These are phyloP conservation scores for Lates calcarifer DNA, from an alignment of 2,113 vertebrate genomes.

Conservation along the genomic window DNA sequence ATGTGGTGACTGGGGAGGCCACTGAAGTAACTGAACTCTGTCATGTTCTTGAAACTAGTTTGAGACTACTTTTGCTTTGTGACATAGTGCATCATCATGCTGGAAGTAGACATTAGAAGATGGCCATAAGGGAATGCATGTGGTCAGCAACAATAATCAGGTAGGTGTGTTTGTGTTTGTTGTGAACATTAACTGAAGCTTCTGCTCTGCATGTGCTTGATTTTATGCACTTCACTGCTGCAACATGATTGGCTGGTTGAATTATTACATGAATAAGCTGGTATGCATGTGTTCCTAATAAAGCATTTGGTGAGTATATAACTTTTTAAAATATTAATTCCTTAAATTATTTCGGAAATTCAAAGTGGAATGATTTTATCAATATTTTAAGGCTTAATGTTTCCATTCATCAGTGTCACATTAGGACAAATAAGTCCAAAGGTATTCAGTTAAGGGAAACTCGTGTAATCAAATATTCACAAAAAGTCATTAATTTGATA, in stretches of 20 bases:
- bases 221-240: not conserved
- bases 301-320: not conserved
- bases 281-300: not conserved
- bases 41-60: too few species aligned
- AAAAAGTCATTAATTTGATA: not conserved
- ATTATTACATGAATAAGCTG: not conserved
- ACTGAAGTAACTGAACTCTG: too few species aligned
- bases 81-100: too few species aligned
- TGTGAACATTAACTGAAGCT: not conserved
- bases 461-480: not conserved
- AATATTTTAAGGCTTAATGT: not conserved
- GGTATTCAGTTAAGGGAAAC: not conserved
- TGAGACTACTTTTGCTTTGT: too few species aligned
- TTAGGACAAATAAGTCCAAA: not conserved
- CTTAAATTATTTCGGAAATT: not conserved
- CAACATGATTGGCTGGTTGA: too few species aligned
- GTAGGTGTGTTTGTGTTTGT: too few species aligned
- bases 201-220: not conserved
- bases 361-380: not conserved
- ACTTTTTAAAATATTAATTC: not conserved
- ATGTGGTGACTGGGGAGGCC: too few species aligned
- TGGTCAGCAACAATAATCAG: too few species aligned
- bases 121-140: too few species aligned
- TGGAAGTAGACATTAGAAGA: too few species aligned
- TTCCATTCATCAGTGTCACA: not conserved